Base-by-base conservation (phyloP, 2,113 vertebrate genomes). In the Zapornia atra region DNA sequence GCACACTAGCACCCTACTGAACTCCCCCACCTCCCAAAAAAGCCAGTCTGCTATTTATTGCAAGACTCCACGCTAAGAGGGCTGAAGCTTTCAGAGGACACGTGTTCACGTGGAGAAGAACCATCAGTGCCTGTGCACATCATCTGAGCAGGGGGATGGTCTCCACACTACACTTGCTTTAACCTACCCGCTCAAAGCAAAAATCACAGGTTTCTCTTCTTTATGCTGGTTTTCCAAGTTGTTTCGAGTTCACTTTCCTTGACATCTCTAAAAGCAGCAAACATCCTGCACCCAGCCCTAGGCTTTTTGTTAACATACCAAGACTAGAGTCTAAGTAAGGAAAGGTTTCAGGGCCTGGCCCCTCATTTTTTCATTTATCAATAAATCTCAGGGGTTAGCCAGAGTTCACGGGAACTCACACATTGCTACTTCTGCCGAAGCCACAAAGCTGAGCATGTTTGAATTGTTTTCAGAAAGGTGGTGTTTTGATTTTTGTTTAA, bases 371-470 rank as follows among this genome's bases (percentile, higher is more conserved):
- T 66, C 75, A 54, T 89, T 96, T 96, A 94, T 92, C 86, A 73
- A 85, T 95, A 93, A 79, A 93, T 93, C 84, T 95, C 88, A 80
- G 81, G 86, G 95, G 96, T 96, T 93, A 97, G 69, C 54, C 73
- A 92, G 57, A 95, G 96, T 91, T 96, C 96, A 94, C 24, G 81
- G 78, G 91, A 97, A 93, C 83, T 70, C 80, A 53, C 83, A 88
- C 44, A 82, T 4, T 54, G 77, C 70, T 92, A 33, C 66, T 95
- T 90, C 69, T 95, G 68, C 71, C 71, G 82, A 96, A 97, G 92
- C 84, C 94, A 56, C 92, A 38, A 90, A 69, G 40, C 93, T 71
- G 38, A 93, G 26, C 22, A 75, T 3, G 24, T 60, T 42, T 68
- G 78, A 92, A 82, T 42, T 87, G 15, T 63, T 86, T 82, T 54